phyloP scores from a whole-genome alignment of 2,888 invertebrate genomes.

The Flexamia atlantica region DNA sequence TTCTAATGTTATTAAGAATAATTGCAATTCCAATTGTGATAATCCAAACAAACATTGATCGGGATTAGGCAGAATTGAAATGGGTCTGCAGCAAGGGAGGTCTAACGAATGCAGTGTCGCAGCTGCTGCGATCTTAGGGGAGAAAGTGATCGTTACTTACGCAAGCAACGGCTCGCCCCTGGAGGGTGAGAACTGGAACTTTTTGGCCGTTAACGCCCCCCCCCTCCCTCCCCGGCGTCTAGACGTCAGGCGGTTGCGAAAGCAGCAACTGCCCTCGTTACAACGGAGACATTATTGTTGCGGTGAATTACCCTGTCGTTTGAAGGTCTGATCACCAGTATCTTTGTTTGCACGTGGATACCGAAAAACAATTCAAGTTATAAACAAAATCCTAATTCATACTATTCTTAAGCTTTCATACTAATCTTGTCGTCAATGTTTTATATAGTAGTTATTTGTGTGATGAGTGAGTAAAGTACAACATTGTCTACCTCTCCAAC shows the following conservation, averaged over 20 bases:
- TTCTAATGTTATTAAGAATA: too few species aligned
- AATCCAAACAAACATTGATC: not conserved
- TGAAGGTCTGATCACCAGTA: too few species aligned
- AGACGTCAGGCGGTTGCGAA: conserved; percentile 18
- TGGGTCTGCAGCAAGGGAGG: conserved; percentile 9
- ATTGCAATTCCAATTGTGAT: too few species aligned
- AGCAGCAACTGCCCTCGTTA: conserved; percentile 10
- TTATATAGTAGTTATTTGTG: too few species aligned
- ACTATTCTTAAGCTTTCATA: too few species aligned
- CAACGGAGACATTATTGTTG: not conserved
- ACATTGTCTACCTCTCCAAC: too few species aligned
- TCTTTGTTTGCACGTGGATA: too few species aligned
- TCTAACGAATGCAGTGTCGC: conserved; percentile 7
- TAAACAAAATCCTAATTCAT: too few species aligned
- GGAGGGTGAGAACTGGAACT: conserved; percentile 45
- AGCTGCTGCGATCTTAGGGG: conserved; percentile 29
- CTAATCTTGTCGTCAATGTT: too few species aligned
- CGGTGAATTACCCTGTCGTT: too few species aligned
- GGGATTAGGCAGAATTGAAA: conserved; percentile 3
- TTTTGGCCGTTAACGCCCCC: conserved; percentile 42
- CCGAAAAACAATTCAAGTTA: too few species aligned
- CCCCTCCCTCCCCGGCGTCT: not conserved
- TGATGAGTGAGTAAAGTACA: too few species aligned
- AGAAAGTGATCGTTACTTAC: conserved; percentile 43
- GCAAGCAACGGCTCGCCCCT: not conserved